Conservation (phyloP, 2,888 invertebrate species). For the Arrhopalites spinosus region DNA sequence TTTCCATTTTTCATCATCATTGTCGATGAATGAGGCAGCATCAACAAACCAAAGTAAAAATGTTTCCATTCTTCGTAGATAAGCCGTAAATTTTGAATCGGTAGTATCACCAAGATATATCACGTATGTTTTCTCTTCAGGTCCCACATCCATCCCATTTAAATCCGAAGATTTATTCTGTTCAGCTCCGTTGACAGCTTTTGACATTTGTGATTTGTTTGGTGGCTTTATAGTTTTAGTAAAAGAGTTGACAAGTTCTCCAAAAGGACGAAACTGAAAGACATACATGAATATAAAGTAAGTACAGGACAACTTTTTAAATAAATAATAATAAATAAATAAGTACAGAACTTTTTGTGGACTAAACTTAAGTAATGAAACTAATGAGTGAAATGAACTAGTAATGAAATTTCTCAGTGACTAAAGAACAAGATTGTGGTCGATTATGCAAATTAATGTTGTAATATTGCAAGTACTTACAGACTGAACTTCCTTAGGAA, state of each 20-base stretch:
- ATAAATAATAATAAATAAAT: too few relatives aligned
- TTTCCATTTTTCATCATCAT: constrained; percentile 89
- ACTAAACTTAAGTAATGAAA: too few relatives aligned
- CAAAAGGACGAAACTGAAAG: constrained; percentile 82
- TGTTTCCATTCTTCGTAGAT: constrained; percentile 84
- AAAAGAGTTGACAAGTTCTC: constrained; percentile 71
- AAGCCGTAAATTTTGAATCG: constrained; percentile 72
- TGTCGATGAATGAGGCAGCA: constrained; percentile 91
- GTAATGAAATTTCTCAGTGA: too few relatives aligned
- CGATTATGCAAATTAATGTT: too few relatives aligned
- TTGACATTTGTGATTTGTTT: not conserved
- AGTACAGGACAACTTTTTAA: too few relatives aligned
- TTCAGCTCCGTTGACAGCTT: not conserved
- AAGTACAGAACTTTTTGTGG: too few relatives aligned
- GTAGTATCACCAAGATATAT: constrained; percentile 77
- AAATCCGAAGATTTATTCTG: not conserved
- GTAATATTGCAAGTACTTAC: too few relatives aligned
- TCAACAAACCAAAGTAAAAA: constrained; percentile 95
- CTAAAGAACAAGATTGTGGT: too few relatives aligned
- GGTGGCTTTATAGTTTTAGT: constrained; percentile 34
- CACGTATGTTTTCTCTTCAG: constrained; percentile 67
- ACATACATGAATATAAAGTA: too few relatives aligned
- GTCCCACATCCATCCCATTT: constrained; percentile 4
- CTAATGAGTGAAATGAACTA: too few relatives aligned
- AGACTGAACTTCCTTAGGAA: constrained; percentile 71